Conservation (phyloP, 2,888 invertebrate genomes). For the Ophion costatus region DNA sequence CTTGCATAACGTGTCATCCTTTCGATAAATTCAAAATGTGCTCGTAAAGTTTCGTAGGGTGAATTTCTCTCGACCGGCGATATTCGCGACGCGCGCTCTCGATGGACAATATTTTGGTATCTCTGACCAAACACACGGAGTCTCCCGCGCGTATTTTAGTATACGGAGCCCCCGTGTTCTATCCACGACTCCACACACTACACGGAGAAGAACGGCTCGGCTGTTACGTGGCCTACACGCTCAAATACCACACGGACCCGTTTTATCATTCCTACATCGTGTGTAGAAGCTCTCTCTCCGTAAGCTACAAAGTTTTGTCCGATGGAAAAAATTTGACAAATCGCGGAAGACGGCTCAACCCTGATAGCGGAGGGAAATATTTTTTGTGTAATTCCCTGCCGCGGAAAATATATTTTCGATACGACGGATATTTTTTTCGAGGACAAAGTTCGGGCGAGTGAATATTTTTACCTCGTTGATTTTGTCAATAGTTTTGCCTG, state of each 20-base stretch:
- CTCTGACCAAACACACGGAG: not conserved
- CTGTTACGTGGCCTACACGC: constrained; percentile 44
- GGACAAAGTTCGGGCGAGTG: not conserved
- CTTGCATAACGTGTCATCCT: not conserved
- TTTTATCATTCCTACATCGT: constrained; percentile 64
- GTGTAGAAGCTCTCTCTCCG: not conserved
- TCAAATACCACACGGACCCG: constrained; percentile 57
- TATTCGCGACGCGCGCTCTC: not conserved
- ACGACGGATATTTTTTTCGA: constrained; percentile 12
- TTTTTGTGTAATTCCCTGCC: constrained; percentile 24
- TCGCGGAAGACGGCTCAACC: not conserved
- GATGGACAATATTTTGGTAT: constrained; percentile 11
- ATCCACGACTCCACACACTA: not conserved
- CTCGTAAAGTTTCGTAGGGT: not conserved
- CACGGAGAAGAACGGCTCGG: constrained; percentile 11
- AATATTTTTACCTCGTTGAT: constrained; percentile 65
- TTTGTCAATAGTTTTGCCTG: constrained; percentile 66
- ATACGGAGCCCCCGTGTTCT: not conserved
- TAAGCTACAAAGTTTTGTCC: constrained; percentile 51
- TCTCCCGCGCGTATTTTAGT: not conserved
- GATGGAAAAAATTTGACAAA: constrained; percentile 2
- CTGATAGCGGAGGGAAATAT: not conserved
- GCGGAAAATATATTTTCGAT: not conserved
- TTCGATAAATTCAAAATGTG: not conserved
- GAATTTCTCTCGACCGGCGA: not conserved